Evolutionary conservation across 2,113 vertebrate genomes (phyloP).

Genomic region (Bostrychus sinensis): DNA sequence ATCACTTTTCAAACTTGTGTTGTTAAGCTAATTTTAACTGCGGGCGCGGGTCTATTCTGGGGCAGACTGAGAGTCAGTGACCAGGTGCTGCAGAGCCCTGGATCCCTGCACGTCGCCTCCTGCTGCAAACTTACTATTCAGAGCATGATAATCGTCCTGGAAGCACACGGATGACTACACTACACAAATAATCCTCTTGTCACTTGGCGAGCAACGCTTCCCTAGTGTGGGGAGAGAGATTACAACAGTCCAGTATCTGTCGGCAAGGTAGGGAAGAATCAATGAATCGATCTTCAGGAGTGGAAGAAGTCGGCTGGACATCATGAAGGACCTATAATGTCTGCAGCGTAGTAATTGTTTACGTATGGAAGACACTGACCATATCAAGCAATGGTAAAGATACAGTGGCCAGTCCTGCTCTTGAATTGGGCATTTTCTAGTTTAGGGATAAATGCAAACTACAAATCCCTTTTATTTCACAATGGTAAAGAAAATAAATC

Average conservation of each 20-base stretch:
- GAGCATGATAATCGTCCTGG: constrained; percentile 70
- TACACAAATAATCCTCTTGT: constrained; percentile 46
- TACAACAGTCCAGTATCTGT: constrained; percentile 23
- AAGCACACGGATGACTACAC: constrained; percentile 49
- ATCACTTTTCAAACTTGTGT: not conserved
- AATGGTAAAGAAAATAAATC: not conserved
- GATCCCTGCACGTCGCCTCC: constrained; percentile 21
- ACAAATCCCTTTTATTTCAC: too few relatives aligned
- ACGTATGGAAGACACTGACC: constrained; percentile 41
- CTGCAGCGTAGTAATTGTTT: constrained; percentile 65
- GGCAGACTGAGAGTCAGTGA: constrained; percentile 19
- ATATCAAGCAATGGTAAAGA: not conserved
- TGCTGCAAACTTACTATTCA: constrained; percentile 51
- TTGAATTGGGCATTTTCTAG: not conserved
- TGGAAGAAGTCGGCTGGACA: constrained; percentile 59
- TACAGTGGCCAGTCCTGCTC: too few relatives aligned
- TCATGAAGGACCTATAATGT: constrained; percentile 51
- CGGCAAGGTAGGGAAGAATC: constrained; percentile 25
- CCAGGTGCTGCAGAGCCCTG: constrained; percentile 48
- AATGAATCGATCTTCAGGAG: constrained; percentile 57
- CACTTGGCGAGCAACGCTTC: constrained; percentile 43
- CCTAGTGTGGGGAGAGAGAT: constrained; percentile 39
- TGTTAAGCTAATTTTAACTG: not conserved
- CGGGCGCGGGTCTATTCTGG: not conserved
- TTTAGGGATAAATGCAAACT: not conserved